Percentiles rank a stretch among this genome's conserved stretches.
Evolutionary conservation across 92 coral and sea anemone genomes (phyloP).

Genomic region (Isaurus tuberculatus): DNA sequence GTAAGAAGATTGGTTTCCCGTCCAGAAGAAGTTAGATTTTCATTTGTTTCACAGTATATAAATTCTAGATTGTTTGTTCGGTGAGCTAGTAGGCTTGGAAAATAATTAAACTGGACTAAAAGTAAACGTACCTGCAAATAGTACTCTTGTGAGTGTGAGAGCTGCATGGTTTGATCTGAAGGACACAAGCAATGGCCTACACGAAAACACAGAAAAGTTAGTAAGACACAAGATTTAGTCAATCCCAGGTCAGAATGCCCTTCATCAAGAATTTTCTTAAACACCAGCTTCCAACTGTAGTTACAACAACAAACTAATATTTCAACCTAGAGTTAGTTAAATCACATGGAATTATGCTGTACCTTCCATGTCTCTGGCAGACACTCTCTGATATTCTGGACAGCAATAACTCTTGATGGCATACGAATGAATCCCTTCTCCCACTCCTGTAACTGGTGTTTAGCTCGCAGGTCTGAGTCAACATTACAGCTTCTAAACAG

Average conservation of each 20-base stretch:
- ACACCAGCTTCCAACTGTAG: too few relatives aligned
- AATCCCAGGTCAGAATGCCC: too few relatives aligned
- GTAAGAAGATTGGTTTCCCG: too few relatives aligned
- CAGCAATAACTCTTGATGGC: slow-evolving; percentile 84
- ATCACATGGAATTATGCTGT: background rate
- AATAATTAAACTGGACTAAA: too few relatives aligned
- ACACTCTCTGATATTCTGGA: slow-evolving; percentile 87
- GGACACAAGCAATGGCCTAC: slow-evolving; percentile 94
- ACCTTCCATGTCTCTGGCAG: slow-evolving; percentile 98
- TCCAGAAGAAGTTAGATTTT: too few relatives aligned
- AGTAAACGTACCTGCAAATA: slow-evolving; percentile 82
- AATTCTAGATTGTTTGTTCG: too few relatives aligned
- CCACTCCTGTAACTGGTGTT: slow-evolving; percentile 90
- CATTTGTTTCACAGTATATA: too few relatives aligned
- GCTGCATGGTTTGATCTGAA: slow-evolving; percentile 95
- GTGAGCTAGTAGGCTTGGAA: too few relatives aligned
- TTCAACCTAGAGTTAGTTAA: background rate
- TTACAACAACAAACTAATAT: background rate
- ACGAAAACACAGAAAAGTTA: background rate
- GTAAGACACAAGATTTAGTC: too few relatives aligned
- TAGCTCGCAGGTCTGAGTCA: slow-evolving; percentile 79
- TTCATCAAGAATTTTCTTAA: too few relatives aligned
- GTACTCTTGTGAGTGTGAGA: slow-evolving; percentile 89
- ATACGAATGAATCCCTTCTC: slow-evolving; percentile 77
- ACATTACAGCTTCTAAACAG: slow-evolving; percentile 89